Percentiles rank a stretch among this genome's conserved stretches.
Conservation (phyloP, 1,140 invertebrate species). For the Euura saliciscinereae region DNA sequence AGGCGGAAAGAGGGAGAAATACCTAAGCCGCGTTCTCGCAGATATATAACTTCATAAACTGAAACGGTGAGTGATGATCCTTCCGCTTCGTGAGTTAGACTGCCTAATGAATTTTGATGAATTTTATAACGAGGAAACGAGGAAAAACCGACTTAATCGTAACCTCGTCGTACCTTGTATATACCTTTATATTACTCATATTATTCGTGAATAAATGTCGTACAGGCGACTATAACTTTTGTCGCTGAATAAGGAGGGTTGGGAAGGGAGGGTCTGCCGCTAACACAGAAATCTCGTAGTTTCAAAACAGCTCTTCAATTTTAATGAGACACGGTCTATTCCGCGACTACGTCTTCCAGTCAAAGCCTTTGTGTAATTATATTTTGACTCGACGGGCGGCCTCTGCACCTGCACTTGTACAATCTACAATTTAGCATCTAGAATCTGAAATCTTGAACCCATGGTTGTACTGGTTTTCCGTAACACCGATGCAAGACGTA, state of each 20-base stretch:
- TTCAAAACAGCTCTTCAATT: slow-evolving; percentile 60
- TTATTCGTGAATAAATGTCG: background rate
- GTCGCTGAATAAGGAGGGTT: slow-evolving; percentile 7
- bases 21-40: background rate
- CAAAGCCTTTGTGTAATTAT: slow-evolving; percentile 59
- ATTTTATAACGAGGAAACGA: background rate
- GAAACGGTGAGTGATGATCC: background rate
- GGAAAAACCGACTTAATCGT: background rate
- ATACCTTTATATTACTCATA: background rate
- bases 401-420: background rate
- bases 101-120: background rate
- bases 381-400: slow-evolving; percentile 55
- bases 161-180: background rate
- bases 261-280: slow-evolving; percentile 38
- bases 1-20: too few relatives aligned
- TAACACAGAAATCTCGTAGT: slow-evolving; percentile 57
- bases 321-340: slow-evolving; percentile 59
- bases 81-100: background rate
- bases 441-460: background rate
- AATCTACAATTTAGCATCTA: background rate
- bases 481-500: too few relatives aligned
- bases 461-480: background rate
- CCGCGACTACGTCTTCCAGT: slow-evolving; percentile 53
- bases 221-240: background rate
- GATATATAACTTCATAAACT: background rate